A percentile compares a stretch with the other conserved stretches of the same genome.
phyloP scores from a whole-genome alignment of 2,797 vertebrate species.

The Gymnocypris eckloni region DNA sequence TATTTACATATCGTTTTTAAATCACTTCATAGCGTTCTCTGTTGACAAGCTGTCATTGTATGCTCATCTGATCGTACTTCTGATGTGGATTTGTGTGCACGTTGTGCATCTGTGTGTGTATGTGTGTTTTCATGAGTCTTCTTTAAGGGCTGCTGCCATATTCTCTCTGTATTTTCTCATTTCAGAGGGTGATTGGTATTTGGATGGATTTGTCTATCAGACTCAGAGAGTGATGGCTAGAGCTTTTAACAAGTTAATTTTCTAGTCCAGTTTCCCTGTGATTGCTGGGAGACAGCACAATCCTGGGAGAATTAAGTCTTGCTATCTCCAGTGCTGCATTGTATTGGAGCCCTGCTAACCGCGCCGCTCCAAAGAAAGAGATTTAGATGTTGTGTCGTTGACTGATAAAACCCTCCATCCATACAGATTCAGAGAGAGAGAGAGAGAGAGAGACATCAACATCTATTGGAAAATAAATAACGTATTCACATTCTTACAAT shows the following conservation, averaged over 20 bases:
- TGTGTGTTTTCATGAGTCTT: slow-evolving; percentile 20
- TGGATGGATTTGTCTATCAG: slow-evolving; percentile 70
- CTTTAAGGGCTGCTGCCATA: slow-evolving; percentile 45
- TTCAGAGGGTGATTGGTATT: slow-evolving; percentile 64
- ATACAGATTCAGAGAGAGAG: slow-evolving; percentile 47
- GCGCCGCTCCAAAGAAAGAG: slow-evolving; percentile 46
- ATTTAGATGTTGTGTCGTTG: slow-evolving; percentile 58
- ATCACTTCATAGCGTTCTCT: neutral
- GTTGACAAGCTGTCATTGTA: slow-evolving; percentile 24
- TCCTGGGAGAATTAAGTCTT: slow-evolving; percentile 65
- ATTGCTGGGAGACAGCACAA: slow-evolving; percentile 64
- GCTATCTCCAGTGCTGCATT: slow-evolving; percentile 61
- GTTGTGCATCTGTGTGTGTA: slow-evolving; percentile 8
- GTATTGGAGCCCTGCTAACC: slow-evolving; percentile 60
- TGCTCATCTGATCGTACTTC: slow-evolving; percentile 30
- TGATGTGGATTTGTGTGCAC: slow-evolving; percentile 25
- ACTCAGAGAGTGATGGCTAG: slow-evolving; percentile 68
- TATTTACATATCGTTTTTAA: neutral
- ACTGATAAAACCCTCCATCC: slow-evolving; percentile 61
- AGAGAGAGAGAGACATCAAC: slow-evolving; percentile 5
- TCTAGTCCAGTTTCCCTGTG: slow-evolving; percentile 67
- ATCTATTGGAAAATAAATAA: neutral
- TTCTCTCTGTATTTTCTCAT: slow-evolving; percentile 56
- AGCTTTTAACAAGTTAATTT: slow-evolving; percentile 74
- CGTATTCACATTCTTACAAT: neutral